These are phyloP conservation scores for Drosophila paranaensis DNA, from an alignment of 2,888 invertebrate species.

Conservation along the genomic window DNA sequence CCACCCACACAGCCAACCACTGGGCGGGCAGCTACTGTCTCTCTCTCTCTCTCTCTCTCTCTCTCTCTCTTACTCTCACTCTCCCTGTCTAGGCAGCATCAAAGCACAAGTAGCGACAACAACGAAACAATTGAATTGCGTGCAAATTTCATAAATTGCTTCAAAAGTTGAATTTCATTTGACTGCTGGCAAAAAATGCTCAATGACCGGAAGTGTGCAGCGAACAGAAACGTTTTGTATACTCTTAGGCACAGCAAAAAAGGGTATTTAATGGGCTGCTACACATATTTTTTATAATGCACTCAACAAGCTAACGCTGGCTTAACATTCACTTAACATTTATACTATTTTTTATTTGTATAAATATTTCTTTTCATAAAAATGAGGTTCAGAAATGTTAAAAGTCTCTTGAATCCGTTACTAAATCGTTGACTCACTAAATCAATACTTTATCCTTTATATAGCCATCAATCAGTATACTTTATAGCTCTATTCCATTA, in stretches of 20 bases:
- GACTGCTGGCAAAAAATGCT: slow-evolving; percentile 37
- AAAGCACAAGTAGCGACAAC: slow-evolving; percentile 52
- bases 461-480: not conserved
- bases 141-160: slow-evolving; percentile 75
- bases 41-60: not conserved
- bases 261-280: slow-evolving; percentile 3
- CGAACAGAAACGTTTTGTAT: slow-evolving; percentile 15
- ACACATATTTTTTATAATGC: not conserved
- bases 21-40: slow-evolving; percentile 4
- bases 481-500: no score
- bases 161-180: slow-evolving; percentile 69
- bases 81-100: slow-evolving; percentile 38
- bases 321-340: no score
- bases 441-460: no score
- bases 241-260: not conserved
- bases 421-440: no score
- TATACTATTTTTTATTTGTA: no score
- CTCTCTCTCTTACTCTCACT: not conserved
- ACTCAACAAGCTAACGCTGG: no score
- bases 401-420: no score
- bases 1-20: not conserved
- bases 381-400: no score
- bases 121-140: slow-evolving; percentile 67
- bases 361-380: no score
- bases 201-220: slow-evolving; percentile 44